A percentile compares a stretch with the other conserved stretches of the same genome.
Evolutionary conservation across 2,888 invertebrate genomes (phyloP).

Genomic region (Hypomecis atomaria): DNA sequence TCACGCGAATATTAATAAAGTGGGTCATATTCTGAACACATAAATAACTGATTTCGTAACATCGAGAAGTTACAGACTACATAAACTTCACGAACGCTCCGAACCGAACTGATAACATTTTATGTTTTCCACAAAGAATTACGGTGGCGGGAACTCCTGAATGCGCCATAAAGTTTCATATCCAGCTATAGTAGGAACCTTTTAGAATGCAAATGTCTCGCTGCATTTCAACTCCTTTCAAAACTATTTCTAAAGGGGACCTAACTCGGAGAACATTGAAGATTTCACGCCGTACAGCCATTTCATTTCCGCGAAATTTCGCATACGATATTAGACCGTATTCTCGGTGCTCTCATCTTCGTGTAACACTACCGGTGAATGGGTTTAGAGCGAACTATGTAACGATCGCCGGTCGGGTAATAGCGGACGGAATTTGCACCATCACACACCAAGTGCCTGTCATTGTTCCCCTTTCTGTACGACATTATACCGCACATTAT

Average conservation of each 20-base stretch:
- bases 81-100: conserved; percentile 49
- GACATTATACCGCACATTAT: conserved; percentile 17
- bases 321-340: conserved; percentile 55
- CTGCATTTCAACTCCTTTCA: conserved; percentile 73
- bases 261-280: conserved; percentile 67
- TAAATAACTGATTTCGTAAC: conserved; percentile 40
- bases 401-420: conserved; percentile 21
- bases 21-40: conserved; percentile 28
- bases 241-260: conserved; percentile 72
- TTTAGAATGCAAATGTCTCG: conserved; percentile 76
- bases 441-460: conserved; percentile 23
- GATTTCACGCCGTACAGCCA: conserved; percentile 61
- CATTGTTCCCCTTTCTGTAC: conserved; percentile 31
- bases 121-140: conserved; percentile 55
- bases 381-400: conserved; percentile 28
- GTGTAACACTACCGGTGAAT: conserved; percentile 40
- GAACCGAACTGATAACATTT: conserved; percentile 55
- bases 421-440: conserved; percentile 24
- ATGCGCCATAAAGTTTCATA: conserved; percentile 66
- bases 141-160: conserved; percentile 47
- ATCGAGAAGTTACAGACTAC: conserved; percentile 43
- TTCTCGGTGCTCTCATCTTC: conserved; percentile 49
- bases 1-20: conserved; percentile 27
- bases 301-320: conserved; percentile 62
- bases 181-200: conserved; percentile 60